Evolutionary conservation across 2,888 invertebrate genomes (phyloP), one percentile per base, ranked within the genome.

Genomic region (Cyclophora punctaria): DNA sequence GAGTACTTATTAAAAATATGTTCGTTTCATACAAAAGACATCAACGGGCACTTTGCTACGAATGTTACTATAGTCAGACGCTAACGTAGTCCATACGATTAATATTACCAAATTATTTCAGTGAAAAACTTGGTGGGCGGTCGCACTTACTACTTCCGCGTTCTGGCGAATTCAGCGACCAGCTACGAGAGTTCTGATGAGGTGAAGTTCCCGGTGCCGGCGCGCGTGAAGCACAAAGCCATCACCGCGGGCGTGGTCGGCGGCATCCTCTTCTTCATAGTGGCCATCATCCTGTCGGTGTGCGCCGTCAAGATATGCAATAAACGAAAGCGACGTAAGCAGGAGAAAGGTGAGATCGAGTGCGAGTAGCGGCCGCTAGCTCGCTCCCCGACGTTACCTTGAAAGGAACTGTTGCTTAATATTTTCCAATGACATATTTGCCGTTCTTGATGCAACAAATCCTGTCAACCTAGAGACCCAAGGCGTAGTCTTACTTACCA

Each of bases 301-400:
- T 97, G 98, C 90, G 97, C 97, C 71, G 97, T 98, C 77, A 97
- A 98, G 91, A 97, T 98, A 86, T 97, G 97, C 92, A 98, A 98
- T 91, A 97, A 97, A 89, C 92, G 97, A 78, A 97, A 97, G 90
- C 93, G 97, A 74, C 94, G 97, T 91, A 97, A 97, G 93, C 97
- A 97, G 90, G 97, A 97, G 90, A 97, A 98, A 96, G 98, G 98
- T 98, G 91, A 90, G 90, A 49, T 5, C n/a, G 44, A 48, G 51
- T 47, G 54, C 59, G 58, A 54, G 58, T 35, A 47, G 71, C 72
- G 72, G 76, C 78, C 80, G 80, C 78, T 67, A 58, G 78, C 75
- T 70, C 77, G 75, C 75, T 67, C 63, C 76, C 71, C 56, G 54
- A 58, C 56, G 37, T 37, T 20, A 37, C 37, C 5, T 37, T 37